Base-by-base conservation (phyloP, 2,888 invertebrate species). In the Cremastinae sp. region DNA sequence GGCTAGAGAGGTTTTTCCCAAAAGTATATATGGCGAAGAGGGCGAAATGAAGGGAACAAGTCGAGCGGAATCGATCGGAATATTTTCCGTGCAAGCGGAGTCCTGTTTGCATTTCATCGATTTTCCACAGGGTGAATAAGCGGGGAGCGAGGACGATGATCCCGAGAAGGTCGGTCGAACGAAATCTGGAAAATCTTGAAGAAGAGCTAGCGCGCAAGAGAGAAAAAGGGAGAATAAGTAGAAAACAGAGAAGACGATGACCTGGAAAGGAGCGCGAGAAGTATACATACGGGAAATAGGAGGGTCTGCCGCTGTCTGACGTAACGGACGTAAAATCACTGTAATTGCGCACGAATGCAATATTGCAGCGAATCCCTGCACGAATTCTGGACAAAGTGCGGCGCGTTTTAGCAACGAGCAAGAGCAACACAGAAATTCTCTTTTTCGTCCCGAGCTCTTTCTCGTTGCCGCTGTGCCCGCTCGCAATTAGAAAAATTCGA, bases 401-500 rank as follows among this genome's bases (percentile, higher is more conserved):
- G n/a, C n/a, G n/a, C n/a, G n/a, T n/a, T 5, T 5, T 28, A 59
- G 34, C 18, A 56, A 49, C 43, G 10, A 12, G 28, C 47, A 22
- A 28, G 20, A 5, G 49, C 9, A 41, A 14, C 43, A 69, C 41
- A 58, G 34, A 16, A 45, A 18, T 45, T 66, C 56, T 7, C 28
- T 38, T 47, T 74, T 77, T 62, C 64, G 45, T 5, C 5, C 28
- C 28, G 28, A 3, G 28, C 38, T 38, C 4, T 22, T 28, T 43
- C 38, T 41, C 61, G 41, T 74, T 36, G 59, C 51, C 66, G 41
- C 51, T 53, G 22, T 53, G 45, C 53, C 61, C 54, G 22, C 56
- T 69, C 58, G 75, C 75, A 74, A 79, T 76, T 79, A 76, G 68
- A 76, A 74, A 79, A 79, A 79, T 71, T 71, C 74, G 66, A 79